Evolutionary conservation across 1,140 invertebrate genomes (phyloP), one percentile per base, ranked within the genome.

Genomic region (Brachionus paranguensis): DNA sequence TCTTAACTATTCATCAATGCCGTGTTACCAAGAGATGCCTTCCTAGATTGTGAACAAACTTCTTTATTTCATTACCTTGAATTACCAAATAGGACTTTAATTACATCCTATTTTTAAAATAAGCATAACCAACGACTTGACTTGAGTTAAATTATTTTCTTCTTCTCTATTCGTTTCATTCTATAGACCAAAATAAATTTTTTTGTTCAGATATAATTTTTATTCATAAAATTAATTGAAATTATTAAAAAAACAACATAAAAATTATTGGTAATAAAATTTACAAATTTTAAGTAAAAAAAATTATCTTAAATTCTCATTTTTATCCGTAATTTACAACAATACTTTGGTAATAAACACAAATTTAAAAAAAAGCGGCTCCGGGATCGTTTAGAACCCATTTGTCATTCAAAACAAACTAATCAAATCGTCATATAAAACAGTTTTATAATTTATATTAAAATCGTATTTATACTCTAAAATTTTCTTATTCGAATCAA

Each of bases 331-430:
- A 43, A 72, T 72, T 5, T 72, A 72, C 68, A 72, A 43, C 68
- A 72, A 72, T 72, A 72, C 68, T 72, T 72, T 72, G 68, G 68
- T 72, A 72, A 72, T 43, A 72, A 72, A 72, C 17, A 72, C 17
- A 10, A 41, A 43, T 43, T 72, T 20, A 72, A 72, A 72, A 72
- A 72, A 41, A 20, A 43, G 17, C 65, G 33, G 27, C 29, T 68
- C 33, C n/a, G 27, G 65, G 33, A 68, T 4, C 65, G 8, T 41
- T 43, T 14, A 43, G 11, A 72, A 43, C 37, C 41, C 37, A 11
- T 17, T 43, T 43, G 20, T 68, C 33, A 29, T 37, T 68, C 27
- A 68, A 68, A 68, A 72, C 41, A 72, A 72, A 43, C 37, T 72
- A 20, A 72, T 72, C 17, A 72, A 43, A 72, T 72, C 68, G 41